Base-by-base conservation (phyloP, 1,140 invertebrate genomes). In the Pectinophora gossypiella region DNA sequence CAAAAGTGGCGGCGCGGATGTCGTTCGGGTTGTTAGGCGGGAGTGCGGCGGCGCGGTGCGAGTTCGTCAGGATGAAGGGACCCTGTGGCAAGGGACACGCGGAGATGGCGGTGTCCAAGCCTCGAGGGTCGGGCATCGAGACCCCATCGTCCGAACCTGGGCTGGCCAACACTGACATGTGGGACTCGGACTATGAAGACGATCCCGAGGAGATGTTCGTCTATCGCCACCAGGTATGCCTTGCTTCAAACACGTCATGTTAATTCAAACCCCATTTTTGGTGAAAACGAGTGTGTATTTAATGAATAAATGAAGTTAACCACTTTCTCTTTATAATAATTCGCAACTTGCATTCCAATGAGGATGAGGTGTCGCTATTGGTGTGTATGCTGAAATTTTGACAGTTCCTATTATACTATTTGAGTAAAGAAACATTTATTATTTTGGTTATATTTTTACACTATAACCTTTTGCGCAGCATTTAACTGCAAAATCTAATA, bases 21-120 rank as follows among this genome's bases (percentile, higher is more conserved):
- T 98, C 97, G 13, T 95, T 98, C 81, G 96, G 97, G 1, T 91
- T 98, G 54, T 96, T 97, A 72, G 94, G 93, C 46, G 79, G 85
- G 12, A 66, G 68, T 48, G 90, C 91, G 18, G 92, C 93, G 43
- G 95, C 97, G 67, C 91, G 98, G 63, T 95, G 98, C 65, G 98
- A 99, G 89, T 99, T 99, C 89, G 97, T 99, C 20, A 91, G 97
- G 49, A 98, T 99, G 96, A 96, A 98, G 86, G 98, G 98, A 48
- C 98, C 98, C 10, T 93, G 95, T 72, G 96, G 96, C 9, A 99
- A 99, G 89, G 98, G 98, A 0, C 96, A 98, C 85, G 98, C 98
- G 0, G 98, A 99, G 89, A 98, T 99, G 95, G 98, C 98, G 2
- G 97, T 99, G 18, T 96, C 96, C 2, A 94, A 97, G 81, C 92